Conservation (phyloP, 2,888 invertebrate species). For the Pristionchus fissidentatus region DNA sequence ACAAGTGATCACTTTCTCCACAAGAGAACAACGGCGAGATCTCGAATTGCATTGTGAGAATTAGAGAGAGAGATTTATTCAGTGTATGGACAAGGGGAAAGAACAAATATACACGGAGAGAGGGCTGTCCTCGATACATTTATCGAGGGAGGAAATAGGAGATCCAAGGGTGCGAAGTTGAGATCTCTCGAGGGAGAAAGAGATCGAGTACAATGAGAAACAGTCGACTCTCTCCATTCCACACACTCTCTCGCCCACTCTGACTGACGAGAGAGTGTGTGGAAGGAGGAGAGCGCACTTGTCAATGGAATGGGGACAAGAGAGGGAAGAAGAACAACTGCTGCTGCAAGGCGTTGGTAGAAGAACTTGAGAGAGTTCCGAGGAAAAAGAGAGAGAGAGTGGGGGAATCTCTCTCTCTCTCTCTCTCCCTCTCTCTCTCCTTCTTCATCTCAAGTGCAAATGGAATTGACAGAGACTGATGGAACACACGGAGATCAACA, state of each 20-base stretch:
- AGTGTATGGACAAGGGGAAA: constrained; percentile 18
- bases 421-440: constrained; percentile 19
- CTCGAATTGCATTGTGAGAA: constrained; percentile 22
- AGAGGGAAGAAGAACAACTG: constrained; percentile 33
- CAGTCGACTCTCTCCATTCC: no score
- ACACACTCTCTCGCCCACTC: no score
- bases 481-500: no score
- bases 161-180: not conserved
- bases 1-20: constrained; percentile 37
- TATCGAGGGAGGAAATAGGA: not conserved
- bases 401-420: not conserved
- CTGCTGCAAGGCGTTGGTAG: constrained; percentile 14
- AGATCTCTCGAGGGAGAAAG: not conserved
- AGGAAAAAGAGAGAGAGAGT: not conserved
- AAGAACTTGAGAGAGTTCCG: constrained; percentile 42
- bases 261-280: not conserved
- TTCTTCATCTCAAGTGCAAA: constrained; percentile 43
- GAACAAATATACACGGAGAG: constrained; percentile 11
- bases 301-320: not conserved
- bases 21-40: not conserved
- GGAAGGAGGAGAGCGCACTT: not conserved
- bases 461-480: not conserved
- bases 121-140: constrained; percentile 23
- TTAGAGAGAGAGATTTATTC: constrained; percentile 25
- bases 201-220: not conserved